Evolutionary conservation across 2,888 invertebrate species (phyloP), one percentile per base, ranked within the genome.

Genomic region (Carpatolechia fugitivella): DNA sequence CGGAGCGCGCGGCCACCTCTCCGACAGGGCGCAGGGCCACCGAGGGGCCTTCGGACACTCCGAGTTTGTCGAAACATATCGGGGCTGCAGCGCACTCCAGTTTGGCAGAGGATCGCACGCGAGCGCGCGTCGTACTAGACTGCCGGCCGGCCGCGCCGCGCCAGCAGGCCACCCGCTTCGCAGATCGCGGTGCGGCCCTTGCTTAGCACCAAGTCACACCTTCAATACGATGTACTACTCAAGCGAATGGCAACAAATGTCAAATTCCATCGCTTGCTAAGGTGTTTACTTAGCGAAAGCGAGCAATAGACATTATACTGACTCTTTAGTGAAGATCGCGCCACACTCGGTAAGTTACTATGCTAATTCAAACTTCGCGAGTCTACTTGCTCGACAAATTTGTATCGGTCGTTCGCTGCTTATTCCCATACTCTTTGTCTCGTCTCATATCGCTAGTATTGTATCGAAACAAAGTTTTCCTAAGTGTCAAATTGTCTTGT

Each of bases 11-110:
- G 60, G 75, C 67, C 60, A 87, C 76, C 59, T 85, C 85, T 67
- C 82, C 84, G 57, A 85, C 85, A 70, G 88, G 83, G 64, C 85
- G 87, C 54, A 82, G 70, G 59, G 76, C 78, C 72, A 75, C 71
- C 65, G 79, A 61, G 57, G 77, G 70, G 57, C 81, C 80, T 57
- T 84, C 86, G 78, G 88, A 79, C 66, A 81, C 85, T 71, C 81
- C 84, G 72, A 89, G 80, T 73, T 80, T 89, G 80, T 90, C 91
- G 85, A 91, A 79, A 73, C 90, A 89, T 87, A 85, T 78, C 78
- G 89, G 88, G 74, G 82, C 88, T 74, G 80, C 80, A 79, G 90
- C 85, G 71, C 80, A 82, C 82, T 89, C 90, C 90, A 89, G 90
- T 68, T 86, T 89, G 80, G 67, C 63, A 79, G 76, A 76, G 82